Conservation (phyloP, 2,888 invertebrate genomes). For the Lycophotia porphyrea region DNA sequence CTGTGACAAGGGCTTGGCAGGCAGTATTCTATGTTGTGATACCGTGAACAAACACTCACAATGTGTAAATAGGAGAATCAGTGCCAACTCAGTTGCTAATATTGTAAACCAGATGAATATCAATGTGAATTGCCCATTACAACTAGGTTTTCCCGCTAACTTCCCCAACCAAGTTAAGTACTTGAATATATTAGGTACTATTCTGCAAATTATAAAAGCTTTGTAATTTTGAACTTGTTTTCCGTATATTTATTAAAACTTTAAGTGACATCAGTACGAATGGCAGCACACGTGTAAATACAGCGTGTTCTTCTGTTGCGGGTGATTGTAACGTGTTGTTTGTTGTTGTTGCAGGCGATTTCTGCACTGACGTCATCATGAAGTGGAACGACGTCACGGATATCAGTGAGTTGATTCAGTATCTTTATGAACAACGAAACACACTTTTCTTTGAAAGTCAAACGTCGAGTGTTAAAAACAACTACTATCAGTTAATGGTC, state of each 20-base stretch:
- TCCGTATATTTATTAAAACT: background rate
- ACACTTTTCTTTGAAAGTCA: background rate
- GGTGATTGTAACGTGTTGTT: slow-evolving; percentile 30
- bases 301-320: background rate
- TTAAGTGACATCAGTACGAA: background rate
- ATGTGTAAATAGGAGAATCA: slow-evolving; percentile 33
- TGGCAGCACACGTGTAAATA: background rate
- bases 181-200: background rate
- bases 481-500: background rate
- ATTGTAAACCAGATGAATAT: slow-evolving; percentile 22
- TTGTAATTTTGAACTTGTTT: background rate
- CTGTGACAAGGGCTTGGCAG: slow-evolving; percentile 60
- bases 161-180: background rate
- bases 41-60: too few relatives aligned
- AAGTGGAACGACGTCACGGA: slow-evolving; percentile 89
- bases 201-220: background rate
- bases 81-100: slow-evolving; percentile 49
- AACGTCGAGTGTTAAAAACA: background rate
- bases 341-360: slow-evolving; percentile 84
- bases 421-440: slow-evolving; percentile 27
- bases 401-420: slow-evolving; percentile 82
- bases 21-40: slow-evolving; percentile 40
- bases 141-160: background rate
- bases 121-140: slow-evolving; percentile 2
- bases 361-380: slow-evolving; percentile 88